Evolutionary conservation across 2,113 vertebrate genomes (phyloP).

Genomic region (Natator depressus): DNA sequence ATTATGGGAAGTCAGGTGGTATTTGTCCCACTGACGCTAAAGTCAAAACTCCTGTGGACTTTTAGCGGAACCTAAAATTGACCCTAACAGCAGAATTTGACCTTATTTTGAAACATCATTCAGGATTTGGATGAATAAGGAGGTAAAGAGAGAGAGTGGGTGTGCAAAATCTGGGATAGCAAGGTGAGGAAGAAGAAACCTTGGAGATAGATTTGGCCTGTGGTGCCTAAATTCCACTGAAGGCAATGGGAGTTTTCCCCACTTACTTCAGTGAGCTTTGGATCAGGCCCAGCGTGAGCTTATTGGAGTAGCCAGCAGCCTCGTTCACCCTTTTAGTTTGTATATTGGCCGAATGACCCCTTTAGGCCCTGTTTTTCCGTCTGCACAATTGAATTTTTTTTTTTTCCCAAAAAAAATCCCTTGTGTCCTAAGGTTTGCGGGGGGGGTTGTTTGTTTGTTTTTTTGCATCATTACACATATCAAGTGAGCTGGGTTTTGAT

Average conservation of each 20-base stretch:
- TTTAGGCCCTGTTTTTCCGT: rapidly evolving
- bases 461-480: neutral
- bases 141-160: neutral
- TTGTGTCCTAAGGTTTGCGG: neutral
- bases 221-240: neutral
- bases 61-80: neutral
- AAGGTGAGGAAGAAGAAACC: neutral
- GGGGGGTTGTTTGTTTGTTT: neutral
- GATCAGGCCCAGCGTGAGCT: neutral
- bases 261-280: neutral
- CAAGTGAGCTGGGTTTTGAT: neutral
- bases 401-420: neutral
- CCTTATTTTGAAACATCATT: neutral
- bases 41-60: neutral
- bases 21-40: neutral
- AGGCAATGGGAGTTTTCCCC: rapidly evolving
- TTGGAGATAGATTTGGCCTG: neutral
- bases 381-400: neutral
- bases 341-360: neutral
- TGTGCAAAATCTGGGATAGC: neutral
- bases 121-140: neutral
- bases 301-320: neutral
- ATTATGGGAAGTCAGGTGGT: neutral
- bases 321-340: neutral
- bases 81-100: neutral